Base-by-base conservation (phyloP, 1,140 invertebrate species). In the Phthorimaea operculella region DNA sequence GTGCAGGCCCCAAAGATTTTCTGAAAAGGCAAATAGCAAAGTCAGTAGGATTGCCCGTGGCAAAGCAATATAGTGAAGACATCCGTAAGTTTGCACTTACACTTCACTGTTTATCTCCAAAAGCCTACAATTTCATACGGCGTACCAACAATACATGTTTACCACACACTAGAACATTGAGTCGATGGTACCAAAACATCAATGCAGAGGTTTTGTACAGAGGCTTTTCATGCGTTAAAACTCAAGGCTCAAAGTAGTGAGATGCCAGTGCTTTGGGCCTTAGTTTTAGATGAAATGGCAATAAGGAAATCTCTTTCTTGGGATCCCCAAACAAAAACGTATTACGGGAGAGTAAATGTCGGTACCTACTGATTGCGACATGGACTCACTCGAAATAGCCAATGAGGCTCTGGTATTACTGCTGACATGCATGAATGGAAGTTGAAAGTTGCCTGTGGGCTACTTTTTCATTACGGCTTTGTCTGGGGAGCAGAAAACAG, bases 361-460 rank as follows among this genome's bases (percentile, higher is more conserved):
- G 21, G 21, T 6, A 28, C n/a, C n/a, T n/a, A n/a, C 21, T 28
- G 21, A 28, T 28, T 28, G 21, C 21, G 57, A 61, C n/a, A 17
- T 42, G 28, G 55, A 66, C 47, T 42, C 49, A 52, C 53, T 60
- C 11, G 49, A 63, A 21, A 9, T 60, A 33, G 74, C 75, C 0
- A 72, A 14, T 52, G 56, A 76, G 53, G 72, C 66, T 12, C 57
- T 79, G 15, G 62, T 69, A 9, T 81, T 79, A 48, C 64, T 77
- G 63, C 39, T 71, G 3, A 67, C 66, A 21, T 55, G 33, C 33
- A 39, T 81, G 6, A 79, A 78, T 61, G 57, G 51, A 14, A 34
- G 17, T 8, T 79, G 66, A 67, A 82, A 82, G 59, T 53, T 79
- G 5, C 73, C 74, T n/a, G 62, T 74, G n/a, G 67, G 62, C 0